A percentile compares a stretch with the other conserved stretches of the same genome.
Evolutionary conservation across 2,888 invertebrate genomes (phyloP).

Genomic region (Carcina quercana): DNA sequence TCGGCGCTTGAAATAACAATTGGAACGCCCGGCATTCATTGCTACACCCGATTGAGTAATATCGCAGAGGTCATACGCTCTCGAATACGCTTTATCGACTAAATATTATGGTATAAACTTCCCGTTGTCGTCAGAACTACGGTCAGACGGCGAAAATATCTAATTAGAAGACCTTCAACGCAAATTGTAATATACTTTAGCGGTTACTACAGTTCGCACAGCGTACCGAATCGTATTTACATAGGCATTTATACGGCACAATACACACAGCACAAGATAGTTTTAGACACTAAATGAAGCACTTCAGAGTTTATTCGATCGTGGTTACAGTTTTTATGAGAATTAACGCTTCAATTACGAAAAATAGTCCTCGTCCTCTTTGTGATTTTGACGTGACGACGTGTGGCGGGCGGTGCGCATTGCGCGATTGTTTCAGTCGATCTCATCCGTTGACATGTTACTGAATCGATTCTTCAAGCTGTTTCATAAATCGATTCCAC

Average conservation of each 20-base stretch:
- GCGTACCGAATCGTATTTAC: not conserved
- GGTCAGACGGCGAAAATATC: slow-evolving; percentile 14
- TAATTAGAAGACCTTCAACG: slow-evolving; percentile 26
- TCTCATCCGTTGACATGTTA: not conserved
- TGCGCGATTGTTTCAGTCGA: slow-evolving; percentile 7
- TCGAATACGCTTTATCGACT: slow-evolving; percentile 7
- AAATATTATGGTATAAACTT: slow-evolving; percentile 3
- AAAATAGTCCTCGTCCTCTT: slow-evolving; percentile 29
- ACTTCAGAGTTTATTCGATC: slow-evolving; percentile 13
- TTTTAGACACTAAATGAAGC: slow-evolving; percentile 14
- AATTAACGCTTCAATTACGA: slow-evolving; percentile 34
- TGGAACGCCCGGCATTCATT: slow-evolving; percentile 14
- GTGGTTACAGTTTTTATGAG: slow-evolving; percentile 21
- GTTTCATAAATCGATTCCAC: too few relatives aligned
- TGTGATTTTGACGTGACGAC: slow-evolving; percentile 23
- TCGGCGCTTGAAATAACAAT: slow-evolving; percentile 12
- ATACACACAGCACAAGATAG: slow-evolving; percentile 11
- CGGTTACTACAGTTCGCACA: slow-evolving; percentile 4
- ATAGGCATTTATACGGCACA: slow-evolving; percentile 12
- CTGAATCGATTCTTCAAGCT: too few relatives aligned
- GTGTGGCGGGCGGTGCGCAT: slow-evolving; percentile 4
- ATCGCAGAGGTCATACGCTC: slow-evolving; percentile 11
- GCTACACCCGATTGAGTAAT: slow-evolving; percentile 14
- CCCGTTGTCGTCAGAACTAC: slow-evolving; percentile 13
- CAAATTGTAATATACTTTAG: slow-evolving; percentile 23